Percentiles rank a stretch among this genome's conserved stretches.
Evolutionary conservation across 37 sponge, comb jelly and placozoan species (phyloP).

Genomic region (Geodia barretti): DNA sequence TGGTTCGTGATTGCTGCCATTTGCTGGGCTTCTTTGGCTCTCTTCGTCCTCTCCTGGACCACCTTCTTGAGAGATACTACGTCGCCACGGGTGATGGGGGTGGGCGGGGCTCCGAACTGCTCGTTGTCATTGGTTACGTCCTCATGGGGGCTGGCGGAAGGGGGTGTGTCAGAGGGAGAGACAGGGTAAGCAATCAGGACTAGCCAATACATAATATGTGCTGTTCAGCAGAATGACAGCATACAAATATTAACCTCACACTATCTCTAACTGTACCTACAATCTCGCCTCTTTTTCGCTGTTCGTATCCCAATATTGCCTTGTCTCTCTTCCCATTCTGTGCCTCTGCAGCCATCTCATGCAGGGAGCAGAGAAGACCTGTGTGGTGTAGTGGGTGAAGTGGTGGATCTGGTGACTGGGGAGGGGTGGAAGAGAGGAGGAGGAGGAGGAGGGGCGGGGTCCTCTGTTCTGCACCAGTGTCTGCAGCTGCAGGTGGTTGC

Average conservation of each 20-base stretch:
- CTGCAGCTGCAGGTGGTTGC: constrained; percentile 29
- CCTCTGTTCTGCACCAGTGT: constrained; percentile 2
- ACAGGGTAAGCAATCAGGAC: not conserved
- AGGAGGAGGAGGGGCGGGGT: not conserved
- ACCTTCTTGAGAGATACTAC: constrained; percentile 43
- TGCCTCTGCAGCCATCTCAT: not conserved
- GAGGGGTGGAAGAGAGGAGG: not conserved
- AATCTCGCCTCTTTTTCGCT: too few relatives aligned
- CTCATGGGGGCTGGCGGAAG: constrained; percentile 37
- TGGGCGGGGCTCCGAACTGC: constrained; percentile 24
- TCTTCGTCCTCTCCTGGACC: constrained; percentile 33
- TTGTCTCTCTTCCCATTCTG: not conserved
- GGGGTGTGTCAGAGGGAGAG: constrained; percentile 1
- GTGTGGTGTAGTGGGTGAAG: not conserved
- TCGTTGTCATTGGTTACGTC: constrained; percentile 32
- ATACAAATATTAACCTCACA: not conserved
- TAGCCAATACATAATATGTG: too few relatives aligned
- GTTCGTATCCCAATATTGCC: too few relatives aligned
- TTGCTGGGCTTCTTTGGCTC: constrained; percentile 51
- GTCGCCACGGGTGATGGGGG: not conserved
- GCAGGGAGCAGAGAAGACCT: not conserved
- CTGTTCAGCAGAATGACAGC: not conserved
- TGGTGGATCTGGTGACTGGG: not conserved
- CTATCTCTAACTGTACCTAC: too few relatives aligned
- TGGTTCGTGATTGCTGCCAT: constrained; percentile 36